Base-by-base conservation (phyloP, 1,140 invertebrate species). In the Manduca sexta region DNA sequence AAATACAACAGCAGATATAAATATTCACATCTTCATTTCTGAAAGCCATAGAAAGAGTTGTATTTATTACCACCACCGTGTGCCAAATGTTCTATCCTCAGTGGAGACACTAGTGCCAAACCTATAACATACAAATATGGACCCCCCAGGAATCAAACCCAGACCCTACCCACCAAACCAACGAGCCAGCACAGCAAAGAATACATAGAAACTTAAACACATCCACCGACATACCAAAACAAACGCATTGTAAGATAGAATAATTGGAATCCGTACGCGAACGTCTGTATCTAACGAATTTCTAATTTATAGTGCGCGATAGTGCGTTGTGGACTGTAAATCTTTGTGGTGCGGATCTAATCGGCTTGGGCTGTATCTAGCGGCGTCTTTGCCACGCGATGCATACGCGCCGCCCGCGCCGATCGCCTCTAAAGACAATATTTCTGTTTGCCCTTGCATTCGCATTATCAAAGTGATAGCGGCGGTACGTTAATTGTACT, bases 241-340 rank as follows among this genome's bases (percentile, higher is more conserved):
- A 26, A 26, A 5, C 21, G n/a, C 21, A 26, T 26, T 26, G 54
- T 54, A n/a, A 35, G 34, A 35, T 35, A 35, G 45, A 79, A 79
- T 81, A 75, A 79, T 77, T 79, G 74, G 69, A 52, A 65, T 58
- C 52, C 57, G 33, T 43, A 14, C 47, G 65, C 49, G 52, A 57
- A 74, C 70, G 70, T 74, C 74, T 81, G 61, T 81, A 81, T 84
- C 80, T 81, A 79, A 80, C 77, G 69, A 81, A 83, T 78, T 80
- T 79, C 75, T 77, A 84, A 84, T 84, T 84, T 84, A 84, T 76
- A 55, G 71, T 59, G 49, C 56, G 58, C 67, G 80, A 84, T 84
- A 83, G 52, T 39, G 43, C 56, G 45, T 55, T 40, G 50, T 52
- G 55, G 49, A 66, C 69, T 61, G 74, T 80, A 83, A 83, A 81